These are phyloP conservation scores for Hypena proboscidalis DNA, from an alignment of 2,888 invertebrate genomes.

Conservation along the genomic window DNA sequence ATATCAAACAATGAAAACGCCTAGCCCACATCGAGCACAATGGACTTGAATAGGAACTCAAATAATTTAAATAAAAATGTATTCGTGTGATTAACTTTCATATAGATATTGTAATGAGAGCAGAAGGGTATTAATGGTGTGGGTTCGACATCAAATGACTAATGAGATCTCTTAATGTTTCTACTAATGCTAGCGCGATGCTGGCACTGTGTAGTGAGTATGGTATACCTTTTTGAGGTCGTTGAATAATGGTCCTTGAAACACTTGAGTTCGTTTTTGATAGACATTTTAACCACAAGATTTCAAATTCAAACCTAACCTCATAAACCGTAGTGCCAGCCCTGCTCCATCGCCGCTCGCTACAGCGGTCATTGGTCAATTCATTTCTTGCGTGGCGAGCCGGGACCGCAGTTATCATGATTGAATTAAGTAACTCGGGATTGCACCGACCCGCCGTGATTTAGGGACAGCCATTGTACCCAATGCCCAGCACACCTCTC, in stretches of 20 bases:
- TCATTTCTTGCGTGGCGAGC: conserved; percentile 77
- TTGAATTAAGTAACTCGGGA: conserved; percentile 79
- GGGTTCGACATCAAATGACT: too few relatives aligned
- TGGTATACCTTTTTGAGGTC: too few relatives aligned
- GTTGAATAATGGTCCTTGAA: too few relatives aligned
- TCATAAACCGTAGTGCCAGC: conserved; percentile 43
- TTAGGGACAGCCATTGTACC: conserved; percentile 56
- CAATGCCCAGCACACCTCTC: conserved; percentile 38
- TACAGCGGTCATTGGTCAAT: conserved; percentile 80
- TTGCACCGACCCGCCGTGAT: conserved; percentile 62
- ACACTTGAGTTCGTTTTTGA: too few relatives aligned
- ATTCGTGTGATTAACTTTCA: conserved; percentile 27
- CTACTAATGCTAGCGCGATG: too few relatives aligned
- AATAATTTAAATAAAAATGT: conserved; percentile 34
- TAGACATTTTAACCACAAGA: too few relatives aligned
- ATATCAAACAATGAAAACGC: conserved; percentile 37
- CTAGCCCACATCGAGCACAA: conserved; percentile 39
- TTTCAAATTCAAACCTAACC: too few relatives aligned
- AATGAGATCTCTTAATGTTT: too few relatives aligned
- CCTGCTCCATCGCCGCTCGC: conserved; percentile 50
- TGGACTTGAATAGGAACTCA: conserved; percentile 24
- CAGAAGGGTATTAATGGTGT: conserved; percentile 12
- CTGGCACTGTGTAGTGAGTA: too few relatives aligned
- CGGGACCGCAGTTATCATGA: conserved; percentile 82
- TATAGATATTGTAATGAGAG: conserved; percentile 4